Evolutionary conservation across 2,888 invertebrate genomes (phyloP), one percentile per base, ranked within the genome.

Genomic region (Dryobotodes eremita): DNA sequence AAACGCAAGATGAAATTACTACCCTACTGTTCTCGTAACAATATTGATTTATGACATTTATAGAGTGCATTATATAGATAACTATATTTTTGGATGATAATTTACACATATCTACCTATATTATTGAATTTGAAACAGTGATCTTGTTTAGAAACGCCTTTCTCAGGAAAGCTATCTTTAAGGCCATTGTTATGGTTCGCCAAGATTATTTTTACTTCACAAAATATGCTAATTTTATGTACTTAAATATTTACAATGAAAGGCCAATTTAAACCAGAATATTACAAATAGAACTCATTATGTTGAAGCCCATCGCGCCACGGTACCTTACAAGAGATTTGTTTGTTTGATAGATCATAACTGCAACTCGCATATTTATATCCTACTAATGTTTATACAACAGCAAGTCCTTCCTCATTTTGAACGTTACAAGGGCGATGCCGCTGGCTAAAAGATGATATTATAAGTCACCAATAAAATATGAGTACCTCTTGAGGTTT

Each of bases 401-500:
- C 11, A n/a, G 26, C 13, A 64, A 71, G 36, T 72, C 23, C 46
- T 62, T 72, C 62, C 23, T 83, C 36, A 26, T 57, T 42, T 69
- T 69, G n/a, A 79, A 71, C n/a, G 65, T 83, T 64, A 68, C 79
- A 85, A 85, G 75, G 79, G 17, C 73, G 36, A 74, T 26, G 79
- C 86, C 48, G 46, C 55, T 2, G 73, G 83, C 79, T 68, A 69
- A n/a, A 79, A 62, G 73, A 78, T 69, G 65, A 65, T 55, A 64
- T 31, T 72, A 8, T 62, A 70, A 75, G 48, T 48, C 53, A 46
- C 62, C 36, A 77, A 72, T 64, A 77, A 69, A 61, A 62, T 46
- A 46, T 57, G 46, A 71, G 70, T 72, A 84, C 59, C 68, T 86
- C 80, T 85, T 82, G 13, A 76, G n/a, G 8, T 8, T 48, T 59